phyloP scores from a whole-genome alignment of 92 coral and sea anemone species.

The Zoanthus sociatus region DNA sequence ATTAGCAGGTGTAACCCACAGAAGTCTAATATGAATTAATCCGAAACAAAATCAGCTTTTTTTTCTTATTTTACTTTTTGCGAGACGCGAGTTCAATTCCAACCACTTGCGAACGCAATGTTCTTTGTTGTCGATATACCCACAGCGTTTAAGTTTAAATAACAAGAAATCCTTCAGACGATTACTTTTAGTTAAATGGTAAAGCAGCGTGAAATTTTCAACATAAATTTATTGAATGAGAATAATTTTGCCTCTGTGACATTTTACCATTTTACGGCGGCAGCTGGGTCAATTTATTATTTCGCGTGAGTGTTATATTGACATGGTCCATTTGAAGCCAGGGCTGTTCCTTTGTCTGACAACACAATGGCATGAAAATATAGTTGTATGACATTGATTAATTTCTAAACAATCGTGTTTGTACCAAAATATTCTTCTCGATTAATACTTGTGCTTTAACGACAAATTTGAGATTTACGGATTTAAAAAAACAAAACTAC shows the following conservation, averaged over 20 bases:
- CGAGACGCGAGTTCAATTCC: background rate
- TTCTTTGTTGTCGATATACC: background rate
- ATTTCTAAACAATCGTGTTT: constrained; percentile 23
- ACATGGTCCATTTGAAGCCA: constrained; percentile 38
- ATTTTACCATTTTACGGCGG: constrained; percentile 1
- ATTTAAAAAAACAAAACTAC: background rate
- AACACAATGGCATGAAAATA: constrained; percentile 42
- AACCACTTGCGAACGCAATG: background rate
- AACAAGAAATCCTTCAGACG: constrained; percentile 29
- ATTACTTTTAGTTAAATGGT: constrained; percentile 44
- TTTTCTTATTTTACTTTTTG: background rate
- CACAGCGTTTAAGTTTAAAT: constrained; percentile 36
- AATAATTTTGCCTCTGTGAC: constrained; percentile 16
- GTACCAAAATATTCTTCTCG: constrained; percentile 41
- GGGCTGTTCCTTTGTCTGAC: constrained; percentile 36
- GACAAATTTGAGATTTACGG: background rate
- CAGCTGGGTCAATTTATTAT: constrained; percentile 11
- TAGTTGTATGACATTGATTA: constrained; percentile 31
- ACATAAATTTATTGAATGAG: constrained; percentile 22
- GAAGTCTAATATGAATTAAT: background rate
- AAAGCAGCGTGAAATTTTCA: constrained; percentile 40
- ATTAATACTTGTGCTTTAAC: constrained; percentile 4
- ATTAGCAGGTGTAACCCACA: background rate
- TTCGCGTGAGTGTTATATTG: constrained; percentile 47
- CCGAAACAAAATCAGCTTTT: background rate